These are phyloP conservation scores for Taphrorychus bicolor DNA, from an alignment of 2,888 invertebrate genomes.

Conservation along the genomic window DNA sequence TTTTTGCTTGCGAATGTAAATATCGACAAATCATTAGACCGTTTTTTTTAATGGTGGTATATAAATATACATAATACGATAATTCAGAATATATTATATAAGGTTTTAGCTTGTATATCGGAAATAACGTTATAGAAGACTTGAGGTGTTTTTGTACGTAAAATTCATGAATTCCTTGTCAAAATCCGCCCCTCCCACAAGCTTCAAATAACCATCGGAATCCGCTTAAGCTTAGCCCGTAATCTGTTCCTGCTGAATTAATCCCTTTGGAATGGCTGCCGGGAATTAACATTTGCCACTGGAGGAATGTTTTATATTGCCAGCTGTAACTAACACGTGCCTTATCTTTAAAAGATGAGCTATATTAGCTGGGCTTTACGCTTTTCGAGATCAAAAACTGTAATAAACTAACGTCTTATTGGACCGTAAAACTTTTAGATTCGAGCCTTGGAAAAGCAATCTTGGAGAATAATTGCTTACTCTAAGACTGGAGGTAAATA, in stretches of 20 bases:
- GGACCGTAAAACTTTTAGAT: background rate
- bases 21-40: constrained; percentile 9
- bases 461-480: background rate
- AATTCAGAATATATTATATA: no score
- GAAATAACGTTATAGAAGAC: no score
- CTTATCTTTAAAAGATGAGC: constrained; percentile 27
- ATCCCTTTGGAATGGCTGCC: constrained; percentile 45
- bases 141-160: background rate
- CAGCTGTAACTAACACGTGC: constrained; percentile 20
- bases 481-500: background rate
- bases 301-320: constrained; percentile 12
- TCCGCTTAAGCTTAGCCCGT: constrained; percentile 45
- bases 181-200: background rate
- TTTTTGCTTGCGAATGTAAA: constrained; percentile 54
- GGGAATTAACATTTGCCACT: constrained; percentile 15
- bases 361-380: background rate
- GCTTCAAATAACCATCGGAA: constrained; percentile 16
- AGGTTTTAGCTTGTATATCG: no score
- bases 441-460: background rate
- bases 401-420: constrained; percentile 13
- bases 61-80: background rate
- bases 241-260: constrained; percentile 45
- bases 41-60: background rate
- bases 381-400: constrained; percentile 6
- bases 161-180: background rate